phyloP scores from a whole-genome alignment of 2,888 invertebrate genomes.

The Synergus itoensis region DNA sequence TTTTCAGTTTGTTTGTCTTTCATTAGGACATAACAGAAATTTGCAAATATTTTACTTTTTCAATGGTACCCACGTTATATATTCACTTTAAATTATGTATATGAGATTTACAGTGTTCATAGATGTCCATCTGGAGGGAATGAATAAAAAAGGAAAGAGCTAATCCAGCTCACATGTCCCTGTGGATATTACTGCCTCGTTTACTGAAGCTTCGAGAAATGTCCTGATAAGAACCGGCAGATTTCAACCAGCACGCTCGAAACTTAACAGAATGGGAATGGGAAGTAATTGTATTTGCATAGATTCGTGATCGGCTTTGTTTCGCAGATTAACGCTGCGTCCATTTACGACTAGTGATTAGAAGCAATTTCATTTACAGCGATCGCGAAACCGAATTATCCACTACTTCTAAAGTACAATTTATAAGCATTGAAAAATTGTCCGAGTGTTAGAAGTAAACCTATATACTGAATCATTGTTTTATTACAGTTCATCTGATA shows the following conservation, averaged over 20 bases:
- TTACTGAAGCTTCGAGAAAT: conserved; percentile 71
- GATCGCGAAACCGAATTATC: conserved; percentile 22
- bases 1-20: neutral
- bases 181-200: conserved; percentile 70
- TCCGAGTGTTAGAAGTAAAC: neutral
- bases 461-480: neutral
- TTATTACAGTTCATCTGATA: neutral
- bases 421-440: neutral
- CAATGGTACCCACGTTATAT: too few species aligned
- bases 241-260: conserved; percentile 52
- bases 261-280: conserved; percentile 45
- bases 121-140: neutral
- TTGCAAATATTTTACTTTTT: too few species aligned
- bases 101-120: neutral
- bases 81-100: too few species aligned
- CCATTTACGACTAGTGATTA: conserved; percentile 53
- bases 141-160: neutral
- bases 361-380: conserved; percentile 27
- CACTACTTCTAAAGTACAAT: conserved; percentile 3
- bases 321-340: conserved; percentile 65
- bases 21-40: neutral
- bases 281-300: conserved; percentile 73
- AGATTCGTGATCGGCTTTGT: conserved; percentile 67
- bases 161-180: conserved; percentile 63
- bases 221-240: conserved; percentile 71